Percentiles rank a stretch among this genome's conserved stretches.
These are phyloP conservation scores for Aphelenchoides fujianensis DNA, from an alignment of 1,140 invertebrate species.

Conservation along the genomic window DNA sequence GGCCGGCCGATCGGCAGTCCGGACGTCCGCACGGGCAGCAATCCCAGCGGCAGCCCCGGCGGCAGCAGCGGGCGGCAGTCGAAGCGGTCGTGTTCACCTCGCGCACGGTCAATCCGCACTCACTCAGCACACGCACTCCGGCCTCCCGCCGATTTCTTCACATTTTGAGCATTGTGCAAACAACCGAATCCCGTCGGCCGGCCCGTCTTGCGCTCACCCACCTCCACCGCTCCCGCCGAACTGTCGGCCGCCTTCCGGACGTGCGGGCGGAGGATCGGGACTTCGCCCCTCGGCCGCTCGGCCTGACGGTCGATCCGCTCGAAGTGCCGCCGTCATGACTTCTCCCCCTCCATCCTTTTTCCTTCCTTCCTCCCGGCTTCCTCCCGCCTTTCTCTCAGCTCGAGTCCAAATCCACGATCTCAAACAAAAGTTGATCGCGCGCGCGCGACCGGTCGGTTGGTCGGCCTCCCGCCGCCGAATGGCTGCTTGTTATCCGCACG, in stretches of 20 bases:
- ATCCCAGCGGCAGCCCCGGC: too few species aligned
- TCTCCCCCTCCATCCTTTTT: neutral
- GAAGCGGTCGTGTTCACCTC: too few species aligned
- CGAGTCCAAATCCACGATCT: neutral
- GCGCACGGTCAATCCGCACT: neutral
- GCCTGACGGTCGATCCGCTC: too few species aligned
- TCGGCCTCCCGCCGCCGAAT: neutral
- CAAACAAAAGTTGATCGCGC: neutral
- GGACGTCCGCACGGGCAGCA: too few species aligned
- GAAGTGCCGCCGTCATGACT: neutral
- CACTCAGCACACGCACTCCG: too few species aligned
- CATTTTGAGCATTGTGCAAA: constrained; percentile 5
- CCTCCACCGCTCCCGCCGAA: too few species aligned
- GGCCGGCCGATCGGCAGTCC: too few species aligned
- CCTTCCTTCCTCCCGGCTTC: too few species aligned
- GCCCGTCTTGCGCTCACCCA: neutral
- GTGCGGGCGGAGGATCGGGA: neutral
- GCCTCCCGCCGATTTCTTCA: neutral
- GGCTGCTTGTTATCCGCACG: neutral
- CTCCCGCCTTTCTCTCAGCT: too few species aligned
- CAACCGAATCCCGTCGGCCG: neutral
- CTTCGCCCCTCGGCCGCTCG: too few species aligned
- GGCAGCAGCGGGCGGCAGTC: too few species aligned
- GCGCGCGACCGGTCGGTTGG: neutral
- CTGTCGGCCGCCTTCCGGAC: neutral